Evolutionary conservation across 1,140 invertebrate genomes (phyloP).

Genomic region (Rhizoglyphus robini): DNA sequence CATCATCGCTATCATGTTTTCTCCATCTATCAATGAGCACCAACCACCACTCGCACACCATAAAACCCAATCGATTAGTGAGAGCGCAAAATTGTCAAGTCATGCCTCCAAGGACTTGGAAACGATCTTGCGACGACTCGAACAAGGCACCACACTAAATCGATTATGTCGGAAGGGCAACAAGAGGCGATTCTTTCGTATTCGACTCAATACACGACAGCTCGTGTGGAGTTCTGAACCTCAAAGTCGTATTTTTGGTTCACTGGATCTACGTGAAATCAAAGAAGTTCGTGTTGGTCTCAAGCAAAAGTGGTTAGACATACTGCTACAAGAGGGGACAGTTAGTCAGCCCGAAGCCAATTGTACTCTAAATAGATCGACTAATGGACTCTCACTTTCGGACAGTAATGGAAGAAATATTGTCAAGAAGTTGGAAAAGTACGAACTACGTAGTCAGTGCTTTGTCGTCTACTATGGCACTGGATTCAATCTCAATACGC

Average conservation of each 20-base stretch:
- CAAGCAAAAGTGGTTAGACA: conserved; percentile 78
- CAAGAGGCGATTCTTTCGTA: conserved; percentile 56
- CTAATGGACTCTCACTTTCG: background rate
- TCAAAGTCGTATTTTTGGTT: conserved; percentile 21
- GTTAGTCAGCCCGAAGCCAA: conserved; percentile 64
- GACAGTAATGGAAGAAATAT: background rate
- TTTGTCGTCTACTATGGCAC: conserved; percentile 80
- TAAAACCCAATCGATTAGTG: background rate
- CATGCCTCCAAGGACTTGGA: conserved; percentile 49
- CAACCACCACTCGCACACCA: background rate
- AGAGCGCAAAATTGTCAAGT: background rate
- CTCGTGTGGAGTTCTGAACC: conserved; percentile 45
- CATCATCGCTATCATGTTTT: too few relatives aligned
- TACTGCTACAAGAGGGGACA: conserved; percentile 46
- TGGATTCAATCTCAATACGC: conserved; percentile 75
- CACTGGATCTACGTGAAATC: conserved; percentile 67
- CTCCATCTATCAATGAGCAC: background rate
- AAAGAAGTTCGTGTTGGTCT: conserved; percentile 78
- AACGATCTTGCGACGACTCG: conserved; percentile 67
- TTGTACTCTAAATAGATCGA: background rate
- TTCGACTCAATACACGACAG: conserved; percentile 75
- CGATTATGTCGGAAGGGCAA: conserved; percentile 58
- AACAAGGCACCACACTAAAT: conserved; percentile 69
- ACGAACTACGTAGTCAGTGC: conserved; percentile 58
- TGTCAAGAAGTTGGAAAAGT: background rate